A percentile compares a stretch with the other conserved stretches of the same genome.
Conservation (phyloP, 37 sponge, comb jelly and placozoan genomes). For the Ianthella basta region DNA sequence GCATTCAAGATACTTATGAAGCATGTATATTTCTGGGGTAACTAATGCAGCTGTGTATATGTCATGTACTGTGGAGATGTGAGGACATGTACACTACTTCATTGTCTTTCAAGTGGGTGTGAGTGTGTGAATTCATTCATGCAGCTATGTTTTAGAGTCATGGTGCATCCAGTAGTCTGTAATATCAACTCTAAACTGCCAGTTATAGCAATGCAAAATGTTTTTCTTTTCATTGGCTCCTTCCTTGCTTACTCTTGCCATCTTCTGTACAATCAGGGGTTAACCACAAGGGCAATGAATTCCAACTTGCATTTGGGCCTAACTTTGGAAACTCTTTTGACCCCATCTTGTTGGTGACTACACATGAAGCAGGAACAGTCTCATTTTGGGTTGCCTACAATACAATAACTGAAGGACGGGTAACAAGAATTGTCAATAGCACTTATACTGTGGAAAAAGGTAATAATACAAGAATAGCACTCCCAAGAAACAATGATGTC, state of each 20-base stretch:
- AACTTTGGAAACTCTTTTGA: not conserved
- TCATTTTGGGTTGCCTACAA: not conserved
- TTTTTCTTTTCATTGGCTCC: no score
- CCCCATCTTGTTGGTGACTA: not conserved
- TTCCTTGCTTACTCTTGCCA: no score
- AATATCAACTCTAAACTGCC: not conserved
- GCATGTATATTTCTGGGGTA: no score
- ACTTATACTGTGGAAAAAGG: not conserved
- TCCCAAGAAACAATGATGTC: not conserved
- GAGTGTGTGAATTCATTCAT: not conserved
- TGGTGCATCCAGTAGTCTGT: not conserved
- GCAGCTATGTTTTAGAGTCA: not conserved
- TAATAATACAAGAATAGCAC: not conserved
- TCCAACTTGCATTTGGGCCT: not conserved
- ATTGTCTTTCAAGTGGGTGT: no score
- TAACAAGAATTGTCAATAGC: not conserved
- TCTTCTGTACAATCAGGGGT: no score
- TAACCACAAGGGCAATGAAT: conserved; percentile 8
- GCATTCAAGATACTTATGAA: no score
- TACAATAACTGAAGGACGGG: not conserved
- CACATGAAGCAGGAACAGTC: not conserved
- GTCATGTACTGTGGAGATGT: no score
- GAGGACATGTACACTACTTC: no score
- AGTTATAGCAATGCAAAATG: no score
- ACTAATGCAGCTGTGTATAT: no score